These are phyloP conservation scores for Melinopterus prodromus DNA, from an alignment of 2,888 invertebrate genomes.

Conservation along the genomic window DNA sequence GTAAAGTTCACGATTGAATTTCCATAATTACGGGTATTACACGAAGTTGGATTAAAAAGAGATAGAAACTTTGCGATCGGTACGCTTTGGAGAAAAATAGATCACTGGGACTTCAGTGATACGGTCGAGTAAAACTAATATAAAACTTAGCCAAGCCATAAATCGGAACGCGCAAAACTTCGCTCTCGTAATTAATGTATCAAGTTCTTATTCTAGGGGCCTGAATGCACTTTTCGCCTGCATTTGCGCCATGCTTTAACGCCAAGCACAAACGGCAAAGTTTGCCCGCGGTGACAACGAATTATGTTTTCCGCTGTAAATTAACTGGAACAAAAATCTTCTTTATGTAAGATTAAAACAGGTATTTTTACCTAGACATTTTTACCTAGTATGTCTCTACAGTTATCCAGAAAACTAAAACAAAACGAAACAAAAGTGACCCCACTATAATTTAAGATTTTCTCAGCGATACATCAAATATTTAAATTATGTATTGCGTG, in stretches of 20 bases:
- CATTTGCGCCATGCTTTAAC: not conserved
- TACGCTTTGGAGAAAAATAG: not conserved
- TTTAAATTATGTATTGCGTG: not conserved
- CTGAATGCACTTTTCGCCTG: constrained; percentile 4
- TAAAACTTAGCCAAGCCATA: constrained; percentile 4
- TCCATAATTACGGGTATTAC: not conserved
- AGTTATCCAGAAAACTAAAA: too few relatives aligned
- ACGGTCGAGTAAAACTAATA: not conserved
- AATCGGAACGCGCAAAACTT: not conserved
- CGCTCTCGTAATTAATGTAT: not conserved
- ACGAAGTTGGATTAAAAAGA: not conserved
- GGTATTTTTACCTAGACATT: too few relatives aligned
- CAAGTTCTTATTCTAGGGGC: not conserved
- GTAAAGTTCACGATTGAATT: not conserved
- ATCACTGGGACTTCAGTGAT: not conserved
- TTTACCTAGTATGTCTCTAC: too few relatives aligned
- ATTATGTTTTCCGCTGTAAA: too few relatives aligned
- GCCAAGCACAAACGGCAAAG: not conserved
- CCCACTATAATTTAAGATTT: not conserved
- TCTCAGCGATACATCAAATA: not conserved
- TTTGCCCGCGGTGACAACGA: not conserved
- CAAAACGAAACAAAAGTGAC: too few relatives aligned
- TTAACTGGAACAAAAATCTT: not conserved
- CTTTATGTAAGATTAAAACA: not conserved
- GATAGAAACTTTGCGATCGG: not conserved